phyloP scores from a whole-genome alignment of 2,888 invertebrate species.

The Polymixis lichenea region DNA sequence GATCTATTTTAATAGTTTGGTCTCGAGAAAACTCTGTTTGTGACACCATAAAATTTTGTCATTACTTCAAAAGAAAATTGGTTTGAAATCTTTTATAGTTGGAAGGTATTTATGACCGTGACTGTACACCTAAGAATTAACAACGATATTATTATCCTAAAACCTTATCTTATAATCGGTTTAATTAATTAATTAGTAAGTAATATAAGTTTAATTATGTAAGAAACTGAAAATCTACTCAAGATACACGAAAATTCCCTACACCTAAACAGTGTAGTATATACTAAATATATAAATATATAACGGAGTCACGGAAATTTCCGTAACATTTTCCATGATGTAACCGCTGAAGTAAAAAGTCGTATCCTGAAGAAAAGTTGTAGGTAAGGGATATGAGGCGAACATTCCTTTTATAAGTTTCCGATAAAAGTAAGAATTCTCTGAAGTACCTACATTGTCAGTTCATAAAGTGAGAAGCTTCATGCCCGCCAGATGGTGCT shows the following conservation, averaged over 20 bases:
- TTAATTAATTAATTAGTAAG: neutral
- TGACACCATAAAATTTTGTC: no score
- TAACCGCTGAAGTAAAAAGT: conserved; percentile 47
- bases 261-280: no score
- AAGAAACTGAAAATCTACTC: no score
- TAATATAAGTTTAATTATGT: no score
- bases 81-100: no score
- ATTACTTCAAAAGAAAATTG: no score
- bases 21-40: no score
- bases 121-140: neutral
- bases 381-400: conserved; percentile 47
- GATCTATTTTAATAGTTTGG: no score
- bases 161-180: no score
- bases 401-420: conserved; percentile 57
- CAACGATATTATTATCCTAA: neutral
- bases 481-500: conserved; percentile 58
- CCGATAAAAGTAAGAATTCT: conserved; percentile 47
- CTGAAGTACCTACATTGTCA: conserved; percentile 42
- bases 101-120: no score
- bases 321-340: conserved; percentile 8
- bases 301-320: neutral
- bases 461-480: conserved; percentile 62
- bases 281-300: no score
- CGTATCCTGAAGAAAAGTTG: conserved; percentile 34
- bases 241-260: no score